phyloP scores from a whole-genome alignment of 1,140 invertebrate genomes.

The Sitobion miscanthi region DNA sequence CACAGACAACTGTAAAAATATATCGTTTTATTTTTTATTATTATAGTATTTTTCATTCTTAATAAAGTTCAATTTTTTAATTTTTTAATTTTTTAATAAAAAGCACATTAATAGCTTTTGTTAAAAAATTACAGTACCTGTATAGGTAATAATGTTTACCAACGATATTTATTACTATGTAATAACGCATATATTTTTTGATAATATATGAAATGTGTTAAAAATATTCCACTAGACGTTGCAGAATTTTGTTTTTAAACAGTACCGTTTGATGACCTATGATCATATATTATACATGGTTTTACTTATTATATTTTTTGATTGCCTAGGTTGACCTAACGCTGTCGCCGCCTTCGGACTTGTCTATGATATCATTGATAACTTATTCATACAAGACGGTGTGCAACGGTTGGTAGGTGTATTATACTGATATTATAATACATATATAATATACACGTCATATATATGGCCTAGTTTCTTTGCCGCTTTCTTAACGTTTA shows the following conservation, averaged over 20 bases:
- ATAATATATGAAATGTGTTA: background rate
- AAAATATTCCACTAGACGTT: background rate
- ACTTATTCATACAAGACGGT: background rate
- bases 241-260: background rate
- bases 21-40: background rate
- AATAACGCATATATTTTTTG: background rate
- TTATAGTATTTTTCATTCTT: background rate
- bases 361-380: slow-evolving; percentile 32
- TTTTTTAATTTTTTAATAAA: background rate
- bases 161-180: background rate
- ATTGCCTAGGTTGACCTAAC: background rate
- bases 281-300: background rate
- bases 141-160: background rate
- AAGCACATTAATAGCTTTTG: background rate
- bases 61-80: background rate
- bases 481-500: background rate
- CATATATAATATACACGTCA: background rate
- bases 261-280: background rate
- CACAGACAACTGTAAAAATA: too few species aligned
- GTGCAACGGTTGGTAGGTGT: background rate
- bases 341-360: background rate
- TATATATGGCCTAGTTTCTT: slow-evolving; percentile 31
- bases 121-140: background rate
- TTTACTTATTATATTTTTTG: background rate
- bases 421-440: background rate